phyloP scores from a whole-genome alignment of 2,113 vertebrate genomes.

The Podilymbus podiceps region DNA sequence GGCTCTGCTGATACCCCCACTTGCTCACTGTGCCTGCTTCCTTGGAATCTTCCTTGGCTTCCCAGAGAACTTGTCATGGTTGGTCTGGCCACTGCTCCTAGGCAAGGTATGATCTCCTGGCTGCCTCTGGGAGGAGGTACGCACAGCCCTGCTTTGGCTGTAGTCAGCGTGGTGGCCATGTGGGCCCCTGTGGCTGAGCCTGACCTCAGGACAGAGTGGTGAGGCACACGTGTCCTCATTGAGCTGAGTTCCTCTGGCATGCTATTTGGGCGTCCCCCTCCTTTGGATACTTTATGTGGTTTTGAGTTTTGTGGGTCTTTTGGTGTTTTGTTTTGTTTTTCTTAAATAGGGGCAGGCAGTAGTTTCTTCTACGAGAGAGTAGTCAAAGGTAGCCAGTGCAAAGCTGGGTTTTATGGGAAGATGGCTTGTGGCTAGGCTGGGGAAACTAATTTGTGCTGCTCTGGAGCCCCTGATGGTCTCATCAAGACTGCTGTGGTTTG shows the following conservation, averaged over 20 bases:
- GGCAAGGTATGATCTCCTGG: not conserved
- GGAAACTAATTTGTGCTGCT: not conserved
- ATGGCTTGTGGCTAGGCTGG: not conserved
- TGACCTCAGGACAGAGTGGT: not conserved
- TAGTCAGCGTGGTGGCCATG: not conserved
- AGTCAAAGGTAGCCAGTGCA: not conserved
- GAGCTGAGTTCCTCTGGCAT: not conserved
- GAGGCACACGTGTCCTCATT: rapidly evolving
- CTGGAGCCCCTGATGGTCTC: not conserved
- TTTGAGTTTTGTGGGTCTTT: not conserved
- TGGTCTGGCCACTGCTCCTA: not conserved
- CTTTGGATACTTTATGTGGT: not conserved
- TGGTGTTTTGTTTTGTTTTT: not conserved
- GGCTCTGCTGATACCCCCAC: not conserved
- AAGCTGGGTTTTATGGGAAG: not conserved
- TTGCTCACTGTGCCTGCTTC: not conserved
- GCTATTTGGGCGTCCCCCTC: not conserved
- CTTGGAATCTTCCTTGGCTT: not conserved
- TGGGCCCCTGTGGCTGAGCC: not conserved
- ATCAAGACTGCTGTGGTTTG: not conserved
- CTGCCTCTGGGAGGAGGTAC: not conserved
- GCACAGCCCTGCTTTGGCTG: not conserved
- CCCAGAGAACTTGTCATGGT: not conserved
- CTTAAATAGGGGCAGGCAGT: not conserved
- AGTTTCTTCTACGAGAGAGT: not conserved